These are phyloP conservation scores for Cerastis rubricosa DNA, from an alignment of 2,888 invertebrate genomes.

Conservation along the genomic window DNA sequence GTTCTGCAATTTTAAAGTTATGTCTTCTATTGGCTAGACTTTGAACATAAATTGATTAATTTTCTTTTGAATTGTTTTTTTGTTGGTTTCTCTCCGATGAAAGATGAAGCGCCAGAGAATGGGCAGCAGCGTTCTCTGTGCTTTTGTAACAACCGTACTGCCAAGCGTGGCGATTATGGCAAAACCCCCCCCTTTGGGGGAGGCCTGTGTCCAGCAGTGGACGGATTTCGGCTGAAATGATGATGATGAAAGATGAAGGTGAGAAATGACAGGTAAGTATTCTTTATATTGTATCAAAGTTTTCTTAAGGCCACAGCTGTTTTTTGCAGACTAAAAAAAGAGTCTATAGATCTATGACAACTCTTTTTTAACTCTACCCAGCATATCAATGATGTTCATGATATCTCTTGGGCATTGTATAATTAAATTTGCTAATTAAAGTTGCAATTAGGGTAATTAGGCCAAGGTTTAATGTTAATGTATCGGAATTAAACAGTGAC, in stretches of 20 bases:
- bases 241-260: not conserved
- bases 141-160: too few species aligned
- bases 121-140: too few species aligned
- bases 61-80: too few species aligned
- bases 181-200: too few species aligned
- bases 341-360: not conserved
- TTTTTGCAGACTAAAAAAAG: not conserved
- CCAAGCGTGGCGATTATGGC: too few species aligned
- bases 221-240: too few species aligned
- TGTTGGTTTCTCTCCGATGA: too few species aligned
- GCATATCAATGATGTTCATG: not conserved
- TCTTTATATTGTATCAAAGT: not conserved
- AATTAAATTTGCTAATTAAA: conserved; percentile 11
- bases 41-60: too few species aligned
- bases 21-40: not conserved
- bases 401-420: conserved; percentile 8
- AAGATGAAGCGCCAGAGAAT: too few species aligned
- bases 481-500: conserved; percentile 24
- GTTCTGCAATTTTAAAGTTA: not conserved
- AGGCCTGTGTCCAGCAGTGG: too few species aligned
- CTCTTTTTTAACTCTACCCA: not conserved
- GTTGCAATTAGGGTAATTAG: conserved; percentile 40
- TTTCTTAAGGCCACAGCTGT: not conserved
- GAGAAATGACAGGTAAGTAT: not conserved
- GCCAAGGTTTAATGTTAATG: conserved; percentile 31